Percentiles rank a stretch among this genome's conserved stretches.
These are phyloP conservation scores for Eonycteris spelaea DNA, from an alignment of 2,113 vertebrate genomes.

Conservation along the genomic window DNA sequence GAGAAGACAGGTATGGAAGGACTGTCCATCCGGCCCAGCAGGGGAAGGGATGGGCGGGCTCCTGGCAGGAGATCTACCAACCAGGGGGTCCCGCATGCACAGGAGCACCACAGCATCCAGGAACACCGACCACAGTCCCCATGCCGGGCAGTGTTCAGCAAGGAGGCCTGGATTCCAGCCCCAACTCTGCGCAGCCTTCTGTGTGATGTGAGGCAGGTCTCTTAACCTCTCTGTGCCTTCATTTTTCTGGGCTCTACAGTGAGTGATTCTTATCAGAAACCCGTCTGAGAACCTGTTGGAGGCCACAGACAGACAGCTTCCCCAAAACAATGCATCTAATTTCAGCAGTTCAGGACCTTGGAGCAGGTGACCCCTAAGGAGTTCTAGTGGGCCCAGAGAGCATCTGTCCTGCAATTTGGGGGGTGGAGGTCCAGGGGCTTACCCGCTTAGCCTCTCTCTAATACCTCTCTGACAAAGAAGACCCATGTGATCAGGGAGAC, in stretches of 20 bases:
- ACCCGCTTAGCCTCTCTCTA: background rate
- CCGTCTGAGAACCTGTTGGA: background rate
- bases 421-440: background rate
- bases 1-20: background rate
- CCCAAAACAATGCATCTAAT: background rate
- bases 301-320: background rate
- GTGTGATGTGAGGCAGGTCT: background rate
- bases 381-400: background rate
- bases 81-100: accelerated
- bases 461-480: background rate
- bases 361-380: background rate
- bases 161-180: background rate
- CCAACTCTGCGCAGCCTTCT: background rate
- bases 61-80: background rate
- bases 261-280: background rate
- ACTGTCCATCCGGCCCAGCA: background rate
- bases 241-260: background rate
- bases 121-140: background rate
- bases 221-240: background rate
- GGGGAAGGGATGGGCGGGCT: background rate
- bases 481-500: background rate
- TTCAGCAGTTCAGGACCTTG: background rate
- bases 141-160: background rate
- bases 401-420: accelerated
- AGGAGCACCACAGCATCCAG: accelerated